Evolutionary conservation across 2,888 invertebrate species (phyloP).

Genomic region (Thymelicus acteon): DNA sequence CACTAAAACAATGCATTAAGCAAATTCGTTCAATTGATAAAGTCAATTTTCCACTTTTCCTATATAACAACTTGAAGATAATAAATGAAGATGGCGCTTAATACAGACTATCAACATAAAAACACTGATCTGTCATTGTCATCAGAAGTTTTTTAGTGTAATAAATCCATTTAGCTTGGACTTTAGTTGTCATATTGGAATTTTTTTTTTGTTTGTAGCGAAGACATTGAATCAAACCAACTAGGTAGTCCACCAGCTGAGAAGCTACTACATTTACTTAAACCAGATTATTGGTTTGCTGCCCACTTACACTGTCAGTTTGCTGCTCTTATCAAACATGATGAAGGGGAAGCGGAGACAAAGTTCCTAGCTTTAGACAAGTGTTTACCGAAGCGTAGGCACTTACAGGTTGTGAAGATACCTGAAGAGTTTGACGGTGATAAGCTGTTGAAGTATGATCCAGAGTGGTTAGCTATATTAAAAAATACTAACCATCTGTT

Average conservation of each 20-base stretch:
- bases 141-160: too few relatives aligned
- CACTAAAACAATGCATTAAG: too few relatives aligned
- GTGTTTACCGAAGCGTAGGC: slow-evolving; percentile 94
- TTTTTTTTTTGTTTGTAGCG: slow-evolving; percentile 76
- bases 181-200: background rate
- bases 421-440: slow-evolving; percentile 82
- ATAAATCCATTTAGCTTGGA: too few relatives aligned
- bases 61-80: too few relatives aligned
- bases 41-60: too few relatives aligned
- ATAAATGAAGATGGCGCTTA: too few relatives aligned
- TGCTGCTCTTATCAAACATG: slow-evolving; percentile 93
- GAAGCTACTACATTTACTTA: slow-evolving; percentile 91
- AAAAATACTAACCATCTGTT: slow-evolving; percentile 95
- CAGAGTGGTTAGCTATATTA: slow-evolving; percentile 97
- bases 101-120: too few relatives aligned
- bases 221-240: slow-evolving; percentile 91
- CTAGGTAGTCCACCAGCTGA: slow-evolving; percentile 95
- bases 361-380: slow-evolving; percentile 98
- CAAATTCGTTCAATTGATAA: too few relatives aligned
- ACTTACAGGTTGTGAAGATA: slow-evolving; percentile 92
- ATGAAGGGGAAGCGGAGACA: slow-evolving; percentile 80
- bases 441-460: slow-evolving; percentile 89
- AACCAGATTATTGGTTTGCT: slow-evolving; percentile 97
- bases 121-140: too few relatives aligned
- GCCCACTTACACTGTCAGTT: slow-evolving; percentile 99